Conservation (phyloP, 1,140 invertebrate genomes). For the Danaus melanippus region DNA sequence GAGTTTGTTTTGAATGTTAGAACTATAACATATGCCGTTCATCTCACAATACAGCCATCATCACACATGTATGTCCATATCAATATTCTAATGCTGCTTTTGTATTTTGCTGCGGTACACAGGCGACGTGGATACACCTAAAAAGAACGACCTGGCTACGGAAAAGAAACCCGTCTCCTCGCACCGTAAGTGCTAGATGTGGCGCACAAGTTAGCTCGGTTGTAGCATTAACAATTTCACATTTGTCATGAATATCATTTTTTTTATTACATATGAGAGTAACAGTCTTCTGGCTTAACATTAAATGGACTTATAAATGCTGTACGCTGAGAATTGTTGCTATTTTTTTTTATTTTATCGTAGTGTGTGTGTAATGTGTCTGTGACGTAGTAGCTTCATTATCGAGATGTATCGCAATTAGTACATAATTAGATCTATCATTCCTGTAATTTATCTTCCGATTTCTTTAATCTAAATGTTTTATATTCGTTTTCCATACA, state of each 20-base stretch:
- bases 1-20: slow-evolving; percentile 37
- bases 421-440: too few relatives aligned
- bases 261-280: slow-evolving; percentile 14
- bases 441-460: too few relatives aligned
- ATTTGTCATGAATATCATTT: slow-evolving; percentile 14
- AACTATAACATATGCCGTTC: slow-evolving; percentile 4
- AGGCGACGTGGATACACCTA: slow-evolving; percentile 68
- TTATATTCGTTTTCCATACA: too few relatives aligned
- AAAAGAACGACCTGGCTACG: slow-evolving; percentile 64
- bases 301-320: neutral
- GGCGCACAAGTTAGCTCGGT: slow-evolving; percentile 51
- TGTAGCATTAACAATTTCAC: slow-evolving; percentile 31
- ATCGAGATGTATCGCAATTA: too few relatives aligned
- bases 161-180: slow-evolving; percentile 61
- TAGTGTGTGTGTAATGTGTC: slow-evolving; percentile 5
- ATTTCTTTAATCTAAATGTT: too few relatives aligned
- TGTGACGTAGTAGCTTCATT: too few relatives aligned
- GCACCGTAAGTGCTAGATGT: slow-evolving; percentile 69
- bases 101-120: slow-evolving; percentile 58
- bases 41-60: slow-evolving; percentile 9
- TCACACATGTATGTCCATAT: slow-evolving; percentile 34
- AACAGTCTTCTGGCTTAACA: slow-evolving; percentile 17
- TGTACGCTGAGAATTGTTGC: neutral
- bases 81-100: slow-evolving; percentile 69
- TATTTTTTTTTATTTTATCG: slow-evolving; percentile 1